Conservation (phyloP, 2,113 vertebrate species). For the Hepsetus odoe region DNA sequence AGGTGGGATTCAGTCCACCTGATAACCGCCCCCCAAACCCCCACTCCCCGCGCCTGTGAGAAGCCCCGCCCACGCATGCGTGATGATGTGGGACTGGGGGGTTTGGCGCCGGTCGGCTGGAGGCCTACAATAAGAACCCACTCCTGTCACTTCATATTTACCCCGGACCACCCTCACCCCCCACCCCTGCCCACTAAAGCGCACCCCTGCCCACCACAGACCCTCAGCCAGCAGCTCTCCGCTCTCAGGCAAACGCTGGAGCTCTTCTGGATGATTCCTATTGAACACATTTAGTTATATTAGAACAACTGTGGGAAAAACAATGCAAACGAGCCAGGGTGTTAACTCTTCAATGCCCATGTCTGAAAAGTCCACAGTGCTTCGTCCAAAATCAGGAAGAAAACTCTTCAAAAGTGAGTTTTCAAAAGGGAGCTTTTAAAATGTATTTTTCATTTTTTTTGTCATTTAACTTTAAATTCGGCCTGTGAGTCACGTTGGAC, state of each 20-base stretch:
- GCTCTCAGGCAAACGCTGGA: constrained; percentile 37
- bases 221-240: constrained; percentile 63
- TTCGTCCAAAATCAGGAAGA: background rate
- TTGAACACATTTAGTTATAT: constrained; percentile 6
- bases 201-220: constrained; percentile 54
- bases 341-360: no score
- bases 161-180: constrained; percentile 42
- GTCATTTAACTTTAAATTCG: no score
- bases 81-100: constrained; percentile 73
- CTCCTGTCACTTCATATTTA: constrained; percentile 90
- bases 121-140: constrained; percentile 84
- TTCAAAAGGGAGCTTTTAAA: no score
- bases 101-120: constrained; percentile 85
- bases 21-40: background rate
- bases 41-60: constrained; percentile 57
- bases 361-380: background rate
- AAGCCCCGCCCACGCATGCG: constrained; percentile 67
- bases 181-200: no score
- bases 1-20: background rate
- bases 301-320: background rate
- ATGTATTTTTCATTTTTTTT: no score
- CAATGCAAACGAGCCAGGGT: background rate
- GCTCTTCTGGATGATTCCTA: background rate
- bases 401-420: no score
- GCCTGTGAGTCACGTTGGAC: no score